phyloP scores from a whole-genome alignment of 2,113 vertebrate genomes.

The Panthera tigris region DNA sequence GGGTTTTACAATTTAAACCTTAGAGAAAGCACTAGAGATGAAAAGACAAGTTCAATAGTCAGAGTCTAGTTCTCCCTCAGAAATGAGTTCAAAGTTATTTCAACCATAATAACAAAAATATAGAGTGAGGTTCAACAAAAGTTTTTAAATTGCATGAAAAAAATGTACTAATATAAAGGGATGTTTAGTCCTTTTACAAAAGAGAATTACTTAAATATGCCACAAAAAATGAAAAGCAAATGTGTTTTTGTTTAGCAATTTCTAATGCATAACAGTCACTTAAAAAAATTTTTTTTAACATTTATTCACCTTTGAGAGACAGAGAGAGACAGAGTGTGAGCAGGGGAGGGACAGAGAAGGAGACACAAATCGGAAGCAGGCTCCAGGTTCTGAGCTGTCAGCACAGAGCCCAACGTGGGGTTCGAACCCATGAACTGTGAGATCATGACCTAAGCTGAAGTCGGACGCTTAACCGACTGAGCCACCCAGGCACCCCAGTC shows the following conservation, averaged over 20 bases:
- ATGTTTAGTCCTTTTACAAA: not conserved
- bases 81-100: slow-evolving; percentile 47
- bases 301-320: no score
- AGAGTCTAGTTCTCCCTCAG: not conserved
- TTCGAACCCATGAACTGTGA: no score
- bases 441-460: no score
- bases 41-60: not conserved
- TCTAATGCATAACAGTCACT: not conserved
- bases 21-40: not conserved
- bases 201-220: not conserved
- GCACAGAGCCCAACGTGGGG: no score
- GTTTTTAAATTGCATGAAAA: not conserved
- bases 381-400: no score
- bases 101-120: slow-evolving; percentile 26
- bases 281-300: not conserved
- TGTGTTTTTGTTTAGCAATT: not conserved
- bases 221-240: not conserved
- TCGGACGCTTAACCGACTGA: no score
- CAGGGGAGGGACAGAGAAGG: no score
- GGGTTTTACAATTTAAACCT: not conserved
- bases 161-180: not conserved
- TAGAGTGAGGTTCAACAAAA: not conserved
- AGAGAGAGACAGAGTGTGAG: no score
- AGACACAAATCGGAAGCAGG: no score
- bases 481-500: no score